Conservation (phyloP, 2,113 vertebrate genomes). For the Macheiramphus alcinus region DNA sequence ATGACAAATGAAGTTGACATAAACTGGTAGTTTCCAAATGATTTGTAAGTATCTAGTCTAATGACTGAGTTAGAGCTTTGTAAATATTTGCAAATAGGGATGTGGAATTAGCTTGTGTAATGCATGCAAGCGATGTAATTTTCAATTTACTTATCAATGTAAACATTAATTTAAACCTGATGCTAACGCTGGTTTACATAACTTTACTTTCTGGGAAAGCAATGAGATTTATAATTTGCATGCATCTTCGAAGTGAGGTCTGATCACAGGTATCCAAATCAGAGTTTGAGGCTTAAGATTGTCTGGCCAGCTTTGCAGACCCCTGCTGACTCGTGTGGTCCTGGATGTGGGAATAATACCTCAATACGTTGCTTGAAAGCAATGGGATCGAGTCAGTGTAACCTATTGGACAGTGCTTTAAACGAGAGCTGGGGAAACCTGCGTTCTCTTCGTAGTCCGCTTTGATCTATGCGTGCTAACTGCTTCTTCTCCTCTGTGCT, state of each 20-base stretch:
- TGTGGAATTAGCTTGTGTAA: slow-evolving; percentile 9
- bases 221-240: neutral
- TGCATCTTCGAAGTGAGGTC: neutral
- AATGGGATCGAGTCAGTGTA: rapidly evolving
- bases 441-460: neutral
- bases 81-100: slow-evolving; percentile 48
- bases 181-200: neutral
- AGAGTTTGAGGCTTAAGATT: neutral
- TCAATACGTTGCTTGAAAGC: neutral
- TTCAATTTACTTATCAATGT: slow-evolving; percentile 39
- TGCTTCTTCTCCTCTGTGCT: neutral
- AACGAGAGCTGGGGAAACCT: neutral
- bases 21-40: slow-evolving; percentile 12
- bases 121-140: slow-evolving; percentile 14
- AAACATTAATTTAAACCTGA: slow-evolving; percentile 38
- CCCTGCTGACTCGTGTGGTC: rapidly evolving
- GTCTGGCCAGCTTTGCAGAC: neutral
- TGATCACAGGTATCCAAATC: neutral
- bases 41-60: slow-evolving; percentile 19
- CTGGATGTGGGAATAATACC: neutral
- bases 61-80: slow-evolving; percentile 26
- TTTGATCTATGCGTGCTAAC: neutral
- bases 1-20: neutral
- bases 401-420: neutral
- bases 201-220: neutral